A percentile compares a stretch with the other conserved stretches of the same genome.
Conservation (phyloP, 2,113 vertebrate species). For the Calonectris borealis region DNA sequence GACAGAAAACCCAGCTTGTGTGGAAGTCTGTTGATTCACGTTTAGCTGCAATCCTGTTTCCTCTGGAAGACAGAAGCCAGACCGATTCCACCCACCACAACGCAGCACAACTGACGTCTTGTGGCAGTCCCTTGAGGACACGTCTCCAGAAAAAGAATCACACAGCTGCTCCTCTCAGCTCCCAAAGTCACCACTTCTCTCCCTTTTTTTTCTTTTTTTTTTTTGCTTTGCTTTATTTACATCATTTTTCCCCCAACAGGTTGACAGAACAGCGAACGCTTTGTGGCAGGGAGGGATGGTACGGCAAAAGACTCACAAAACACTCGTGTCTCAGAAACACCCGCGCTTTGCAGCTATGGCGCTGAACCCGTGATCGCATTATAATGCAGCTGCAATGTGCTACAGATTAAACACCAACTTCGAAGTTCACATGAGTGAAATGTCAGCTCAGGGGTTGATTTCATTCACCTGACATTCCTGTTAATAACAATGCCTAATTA, state of each 20-base stretch:
- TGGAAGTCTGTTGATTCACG: not conserved
- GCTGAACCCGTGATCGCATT: not conserved
- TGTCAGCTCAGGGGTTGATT: constrained; percentile 68
- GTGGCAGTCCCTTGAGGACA: constrained; percentile 30
- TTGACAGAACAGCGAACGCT: not conserved
- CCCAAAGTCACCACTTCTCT: not conserved
- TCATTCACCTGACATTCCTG: constrained; percentile 75
- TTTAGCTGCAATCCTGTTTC: not conserved
- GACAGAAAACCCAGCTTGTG: not conserved
- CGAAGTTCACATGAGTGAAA: constrained; percentile 32
- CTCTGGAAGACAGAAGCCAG: constrained; percentile 5
- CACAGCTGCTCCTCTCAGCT: constrained; percentile 4
- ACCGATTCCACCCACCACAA: not conserved
- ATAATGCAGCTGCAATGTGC: not conserved
- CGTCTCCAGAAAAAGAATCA: not conserved
- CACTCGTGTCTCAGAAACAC: not conserved
- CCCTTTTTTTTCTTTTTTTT: not conserved
- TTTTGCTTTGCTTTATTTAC: not conserved
- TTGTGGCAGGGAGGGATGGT: not conserved
- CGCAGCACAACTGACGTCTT: not conserved
- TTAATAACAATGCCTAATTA: constrained; percentile 80
- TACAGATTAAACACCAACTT: constrained; percentile 29
- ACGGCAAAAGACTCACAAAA: not conserved
- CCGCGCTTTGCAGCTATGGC: not conserved
- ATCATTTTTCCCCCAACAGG: not conserved